Conservation (phyloP, 2,113 vertebrate genomes). For the Ictalurus punctatus region DNA sequence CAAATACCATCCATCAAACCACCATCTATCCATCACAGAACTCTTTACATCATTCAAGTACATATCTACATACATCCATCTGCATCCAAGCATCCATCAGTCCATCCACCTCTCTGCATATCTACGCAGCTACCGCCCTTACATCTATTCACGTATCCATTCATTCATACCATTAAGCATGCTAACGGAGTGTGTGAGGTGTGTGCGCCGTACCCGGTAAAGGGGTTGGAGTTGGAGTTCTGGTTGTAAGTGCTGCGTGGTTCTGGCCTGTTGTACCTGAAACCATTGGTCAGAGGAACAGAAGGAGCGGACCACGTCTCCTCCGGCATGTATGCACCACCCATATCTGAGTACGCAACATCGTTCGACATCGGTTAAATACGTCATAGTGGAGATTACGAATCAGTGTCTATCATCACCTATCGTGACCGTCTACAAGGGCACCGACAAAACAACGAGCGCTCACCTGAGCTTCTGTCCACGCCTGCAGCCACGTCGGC, state of each 20-base stretch:
- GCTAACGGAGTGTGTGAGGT: neutral
- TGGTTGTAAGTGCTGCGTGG: slow-evolving; percentile 76
- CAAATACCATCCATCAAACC: neutral
- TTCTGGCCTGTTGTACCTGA: slow-evolving; percentile 85
- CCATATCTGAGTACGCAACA: slow-evolving; percentile 58
- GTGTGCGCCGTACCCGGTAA: slow-evolving; percentile 75
- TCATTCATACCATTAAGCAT: neutral
- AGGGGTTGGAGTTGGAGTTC: slow-evolving; percentile 69
- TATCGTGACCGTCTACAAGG: neutral
- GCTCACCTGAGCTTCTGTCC: slow-evolving; percentile 82
- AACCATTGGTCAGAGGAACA: slow-evolving; percentile 82
- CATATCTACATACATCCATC: neutral
- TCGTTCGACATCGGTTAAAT: neutral
- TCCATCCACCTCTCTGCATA: neutral
- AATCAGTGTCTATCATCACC: neutral
- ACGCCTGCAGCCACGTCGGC: slow-evolving; percentile 76
- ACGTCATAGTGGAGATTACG: neutral
- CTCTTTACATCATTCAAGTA: neutral
- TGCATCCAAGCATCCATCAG: neutral
- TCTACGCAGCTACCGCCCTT: neutral
- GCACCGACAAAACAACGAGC: neutral
- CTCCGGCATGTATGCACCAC: slow-evolving; percentile 78
- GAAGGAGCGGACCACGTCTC: slow-evolving; percentile 85
- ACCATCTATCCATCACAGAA: neutral
- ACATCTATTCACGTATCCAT: neutral